Conservation (phyloP, 2,113 vertebrate species). For the Apodemus speciosus region DNA sequence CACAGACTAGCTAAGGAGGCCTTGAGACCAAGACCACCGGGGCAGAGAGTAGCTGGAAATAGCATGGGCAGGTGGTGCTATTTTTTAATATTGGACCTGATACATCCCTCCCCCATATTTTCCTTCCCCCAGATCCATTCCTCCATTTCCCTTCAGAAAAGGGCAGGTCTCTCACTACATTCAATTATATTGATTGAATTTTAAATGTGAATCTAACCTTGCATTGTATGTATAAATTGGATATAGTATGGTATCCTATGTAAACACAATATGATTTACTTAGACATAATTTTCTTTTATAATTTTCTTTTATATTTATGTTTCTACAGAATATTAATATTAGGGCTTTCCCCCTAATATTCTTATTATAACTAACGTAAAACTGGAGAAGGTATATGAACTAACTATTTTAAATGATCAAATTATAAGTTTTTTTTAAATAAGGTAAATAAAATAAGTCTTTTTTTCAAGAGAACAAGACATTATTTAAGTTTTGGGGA, state of each 20-base stretch:
- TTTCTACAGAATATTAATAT: neutral
- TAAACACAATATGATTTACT: neutral
- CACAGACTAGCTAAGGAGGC: too few species aligned
- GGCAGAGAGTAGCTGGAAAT: too few species aligned
- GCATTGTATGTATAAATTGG: neutral
- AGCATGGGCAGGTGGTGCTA: too few species aligned
- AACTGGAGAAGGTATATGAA: neutral
- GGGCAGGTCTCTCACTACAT: neutral
- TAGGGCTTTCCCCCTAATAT: neutral
- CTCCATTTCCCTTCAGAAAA: neutral
- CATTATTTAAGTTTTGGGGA: too few species aligned
- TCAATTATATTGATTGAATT: neutral
- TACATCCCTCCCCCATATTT: neutral
- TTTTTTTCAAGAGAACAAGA: too few species aligned
- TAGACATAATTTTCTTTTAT: too few species aligned
- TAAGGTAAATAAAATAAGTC: neutral
- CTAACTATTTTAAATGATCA: neutral
- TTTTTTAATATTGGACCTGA: too few species aligned
- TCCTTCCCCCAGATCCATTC: neutral
- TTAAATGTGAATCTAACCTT: conserved; percentile 1
- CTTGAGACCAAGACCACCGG: too few species aligned
- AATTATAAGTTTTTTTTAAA: neutral
- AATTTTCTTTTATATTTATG: neutral
- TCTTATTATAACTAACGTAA: neutral
- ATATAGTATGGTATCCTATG: neutral